Evolutionary conservation across 1,140 invertebrate species (phyloP), one percentile per base, ranked within the genome.

Genomic region (Hetaerina americana): DNA sequence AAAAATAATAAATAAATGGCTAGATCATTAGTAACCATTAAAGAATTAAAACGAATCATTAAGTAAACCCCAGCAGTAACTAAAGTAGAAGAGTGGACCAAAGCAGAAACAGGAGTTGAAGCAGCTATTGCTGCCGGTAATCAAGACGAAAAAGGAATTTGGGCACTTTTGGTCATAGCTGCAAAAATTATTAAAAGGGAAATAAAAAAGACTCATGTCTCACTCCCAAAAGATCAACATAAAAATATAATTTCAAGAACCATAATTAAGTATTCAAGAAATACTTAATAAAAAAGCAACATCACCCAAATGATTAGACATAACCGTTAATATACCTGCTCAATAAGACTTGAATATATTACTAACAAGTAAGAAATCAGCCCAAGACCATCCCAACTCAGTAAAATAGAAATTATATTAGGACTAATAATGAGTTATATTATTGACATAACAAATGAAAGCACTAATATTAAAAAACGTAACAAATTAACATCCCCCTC

Each of bases 61-160:
- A 90, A 82, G 85, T 88, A 90, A 74, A 90, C 82, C 0, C 88
- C 88, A 0, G 87, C 87, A 29, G 88, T 90, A 0, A 91, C 88
- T 77, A 90, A 84, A 73, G 88, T 90, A 27, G 88, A 90, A 74
- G 88, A 90, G 85, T 91, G 87, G 79, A 90, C 87, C 81, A 90
- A 85, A 68, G 88, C 83, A 68, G 88, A 89, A 74, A 90, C 84
- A 66, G 88, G 87, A 18, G 87, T 89, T 57, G 88, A 87, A 57
- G 88, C 88, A 0, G 87, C 85, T 79, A 90, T 90, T 27, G 88
- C 88, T 5, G 84, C 84, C 0, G 89, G 89, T 29, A 91, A 79
- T 78, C 89, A 89, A 73, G 84, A 82, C 76, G 85, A 87, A 86
- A 91, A 91, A 69, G 87, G 87, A 83, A 90, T 84, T 82, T 90